Evolutionary conservation across 2,797 vertebrate genomes (phyloP), one percentile per base, ranked within the genome.

Genomic region (Clarias fuscus): DNA sequence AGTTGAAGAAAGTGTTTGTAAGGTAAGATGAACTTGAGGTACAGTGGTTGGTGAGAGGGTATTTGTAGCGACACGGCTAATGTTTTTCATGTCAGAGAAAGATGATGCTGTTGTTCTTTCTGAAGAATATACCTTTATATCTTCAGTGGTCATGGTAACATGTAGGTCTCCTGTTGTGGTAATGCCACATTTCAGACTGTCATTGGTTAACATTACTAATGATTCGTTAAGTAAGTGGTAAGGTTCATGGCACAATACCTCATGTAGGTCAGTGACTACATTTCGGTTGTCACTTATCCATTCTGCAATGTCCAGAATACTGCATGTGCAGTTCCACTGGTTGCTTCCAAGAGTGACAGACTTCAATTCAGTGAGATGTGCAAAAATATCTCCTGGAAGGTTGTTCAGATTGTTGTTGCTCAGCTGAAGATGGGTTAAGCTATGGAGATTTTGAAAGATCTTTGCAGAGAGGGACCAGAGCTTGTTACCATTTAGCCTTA

Each of bases 241-340:
- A 0, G 95, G 94, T 87, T 82, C 89, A 0, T 90, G 72, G 85
- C 95, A 96, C 1, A 84, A 81, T 20, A 91, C 89, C 2, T 92
- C 22, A 0, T 90, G 73, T 68, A 65, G 89, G 71, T 92, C 90
- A 24, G 18, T 8, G 68, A 96, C 89, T 61, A 91, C 17, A 0
- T 14, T 78, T 43, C 70, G 30, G 89, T 94, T 96, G 37, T 85
- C 82, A 20, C 33, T 92, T 22, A 98, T 93, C 97, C 98, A 98
- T 61, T 86, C 84, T 17, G 61, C 92, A 81, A 98, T 92, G 13
- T 85, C 94, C 91, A 93, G 88, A 73, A 98, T 95, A 59, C 86
- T 87, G 87, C 97, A 98, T 84, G 92, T 90, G 0, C 97, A 98
- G 72, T 92, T 89, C 98, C 97, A 98, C 67, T 90, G 95, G 88